phyloP scores from a whole-genome alignment of 2,797 vertebrate genomes.

The Cossypha polioptera region DNA sequence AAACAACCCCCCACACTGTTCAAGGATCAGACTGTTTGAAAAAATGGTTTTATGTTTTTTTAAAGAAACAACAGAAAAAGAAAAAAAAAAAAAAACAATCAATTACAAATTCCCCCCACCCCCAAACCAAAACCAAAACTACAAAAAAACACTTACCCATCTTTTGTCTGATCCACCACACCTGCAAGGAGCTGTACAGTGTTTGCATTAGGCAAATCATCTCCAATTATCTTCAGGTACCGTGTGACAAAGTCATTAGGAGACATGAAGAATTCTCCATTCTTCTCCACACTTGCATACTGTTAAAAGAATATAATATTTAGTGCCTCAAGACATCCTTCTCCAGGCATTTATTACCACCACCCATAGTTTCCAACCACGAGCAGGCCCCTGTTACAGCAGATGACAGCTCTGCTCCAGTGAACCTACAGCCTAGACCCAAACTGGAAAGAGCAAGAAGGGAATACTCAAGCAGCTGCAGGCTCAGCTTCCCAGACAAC shows the following conservation, averaged over 20 bases:
- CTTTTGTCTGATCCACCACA: slow-evolving; percentile 88
- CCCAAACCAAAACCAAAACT: neutral
- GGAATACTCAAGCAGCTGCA: neutral
- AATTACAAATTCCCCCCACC: neutral
- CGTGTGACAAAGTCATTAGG: slow-evolving; percentile 83
- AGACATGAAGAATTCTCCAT: slow-evolving; percentile 86
- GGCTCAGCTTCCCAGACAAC: neutral
- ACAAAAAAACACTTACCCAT: slow-evolving; percentile 76
- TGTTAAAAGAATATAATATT: slow-evolving; percentile 63
- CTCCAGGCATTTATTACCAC: neutral
- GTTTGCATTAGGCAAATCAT: slow-evolving; percentile 77
- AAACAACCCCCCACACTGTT: neutral
- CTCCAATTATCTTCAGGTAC: slow-evolving; percentile 83
- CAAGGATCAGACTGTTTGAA: neutral
- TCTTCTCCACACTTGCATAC: slow-evolving; percentile 87
- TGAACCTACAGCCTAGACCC: neutral
- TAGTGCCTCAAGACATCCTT: neutral
- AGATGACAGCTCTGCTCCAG: neutral
- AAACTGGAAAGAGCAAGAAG: neutral
- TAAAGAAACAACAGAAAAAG: neutral
- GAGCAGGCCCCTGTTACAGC: neutral
- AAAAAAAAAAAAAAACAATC: neutral
- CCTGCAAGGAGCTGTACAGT: slow-evolving; percentile 82
- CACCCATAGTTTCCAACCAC: neutral
- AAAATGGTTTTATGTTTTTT: neutral